Base-by-base conservation (phyloP, 2,113 vertebrate species). In the Poecilia latipinna region DNA sequence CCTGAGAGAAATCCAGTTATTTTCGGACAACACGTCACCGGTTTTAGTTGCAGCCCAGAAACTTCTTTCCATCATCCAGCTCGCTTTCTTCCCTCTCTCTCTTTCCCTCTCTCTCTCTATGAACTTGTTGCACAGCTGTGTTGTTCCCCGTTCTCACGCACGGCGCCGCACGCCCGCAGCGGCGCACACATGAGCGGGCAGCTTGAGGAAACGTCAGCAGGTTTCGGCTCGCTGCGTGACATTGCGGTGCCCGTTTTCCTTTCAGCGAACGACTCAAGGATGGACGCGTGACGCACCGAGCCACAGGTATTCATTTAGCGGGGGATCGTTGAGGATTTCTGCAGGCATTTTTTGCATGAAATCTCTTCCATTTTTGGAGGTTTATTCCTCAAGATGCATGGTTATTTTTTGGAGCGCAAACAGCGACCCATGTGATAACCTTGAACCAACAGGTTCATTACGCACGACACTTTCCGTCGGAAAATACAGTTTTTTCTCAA, bases 1-100 rank as follows among this genome's bases (percentile, higher is more conserved):
- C 75, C 90, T 79, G 86, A 75, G 88, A 93, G 88, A 81, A 91
- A 91, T 89, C 72, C 78, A 71, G 85, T 90, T 94, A 94, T 95
- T 94, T 94, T 89, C 71, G 82, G 94, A 83, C 63, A 91, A 87
- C 77, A 92, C 93, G 92, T 94, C 92, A 94, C 68, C 6, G 76
- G 70, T 88, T 84, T 88, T 80, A 86, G 87, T 90, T 88, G 89
- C 77, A 85, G 86, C 85, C 89, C 89, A 86, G 87, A 90, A 87
- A 86, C 84, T 90, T 88, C 87, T 75, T 77, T 82, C 63, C 3
- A 26, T 33, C 31, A 29, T n/a, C 37, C 26, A 22, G 35, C 64
- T 69, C 29, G 15, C 32, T 19, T 19, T 17, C 29, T 24, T 19
- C n/a, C 28, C n/a, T 19, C 19, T 31, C 72, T 22, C 8, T 35